Conservation (phyloP, 2,113 vertebrate species). For the Cephalophus harveyi region DNA sequence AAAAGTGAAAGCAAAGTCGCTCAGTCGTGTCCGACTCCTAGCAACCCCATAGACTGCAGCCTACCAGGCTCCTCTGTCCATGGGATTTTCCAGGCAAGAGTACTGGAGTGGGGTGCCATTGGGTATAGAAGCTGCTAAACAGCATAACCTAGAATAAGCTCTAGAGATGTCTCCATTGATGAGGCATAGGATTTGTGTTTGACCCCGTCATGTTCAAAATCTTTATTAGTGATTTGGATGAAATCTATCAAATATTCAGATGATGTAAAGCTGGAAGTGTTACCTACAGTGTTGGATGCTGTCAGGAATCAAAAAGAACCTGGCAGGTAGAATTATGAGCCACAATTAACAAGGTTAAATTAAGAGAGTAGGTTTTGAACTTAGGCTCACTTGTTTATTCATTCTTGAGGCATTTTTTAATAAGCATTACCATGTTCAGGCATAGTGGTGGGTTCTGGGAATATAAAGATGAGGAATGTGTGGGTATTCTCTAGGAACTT, state of each 20-base stretch:
- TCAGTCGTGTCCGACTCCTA: too few relatives aligned
- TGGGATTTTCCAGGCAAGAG: too few relatives aligned
- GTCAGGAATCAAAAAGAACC: neutral
- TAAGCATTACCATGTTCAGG: neutral
- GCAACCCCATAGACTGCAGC: too few relatives aligned
- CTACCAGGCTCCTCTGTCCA: too few relatives aligned
- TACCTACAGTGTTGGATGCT: neutral
- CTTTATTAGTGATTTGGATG: neutral
- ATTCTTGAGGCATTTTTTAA: neutral
- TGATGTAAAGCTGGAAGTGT: neutral
- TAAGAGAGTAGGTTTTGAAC: neutral
- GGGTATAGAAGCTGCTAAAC: neutral
- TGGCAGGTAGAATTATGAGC: neutral
- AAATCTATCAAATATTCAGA: neutral
- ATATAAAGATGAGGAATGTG: neutral
- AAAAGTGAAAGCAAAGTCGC: too few relatives aligned
- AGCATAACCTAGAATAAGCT: neutral
- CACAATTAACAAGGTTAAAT: neutral
- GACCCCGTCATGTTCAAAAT: neutral
- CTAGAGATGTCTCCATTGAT: neutral
- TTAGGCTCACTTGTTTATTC: neutral
- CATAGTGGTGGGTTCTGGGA: neutral
- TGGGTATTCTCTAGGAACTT: neutral
- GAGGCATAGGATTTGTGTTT: neutral
- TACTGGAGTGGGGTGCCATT: too few relatives aligned